Evolutionary conservation across 2,113 vertebrate genomes (phyloP).

Genomic region (Climacteris rufus): DNA sequence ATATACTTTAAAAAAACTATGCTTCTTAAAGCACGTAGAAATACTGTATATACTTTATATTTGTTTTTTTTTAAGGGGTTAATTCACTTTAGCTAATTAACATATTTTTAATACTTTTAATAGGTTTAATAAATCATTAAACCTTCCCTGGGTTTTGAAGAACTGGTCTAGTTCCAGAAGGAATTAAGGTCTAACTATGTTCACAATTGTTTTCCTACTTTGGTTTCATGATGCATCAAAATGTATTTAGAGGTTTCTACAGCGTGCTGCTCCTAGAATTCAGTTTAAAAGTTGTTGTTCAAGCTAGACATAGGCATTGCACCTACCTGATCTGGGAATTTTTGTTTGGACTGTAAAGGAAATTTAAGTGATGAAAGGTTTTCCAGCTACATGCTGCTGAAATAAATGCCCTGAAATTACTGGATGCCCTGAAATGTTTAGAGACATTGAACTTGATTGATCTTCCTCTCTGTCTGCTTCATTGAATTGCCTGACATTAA

Average conservation of each 20-base stretch:
- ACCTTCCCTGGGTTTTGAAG: not conserved
- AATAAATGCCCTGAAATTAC: not conserved
- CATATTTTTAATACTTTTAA: not conserved
- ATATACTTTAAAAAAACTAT: not conserved
- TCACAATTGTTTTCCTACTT: not conserved
- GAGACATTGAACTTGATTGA: not conserved
- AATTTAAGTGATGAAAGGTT: not conserved
- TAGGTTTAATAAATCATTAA: not conserved
- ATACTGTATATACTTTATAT: not conserved
- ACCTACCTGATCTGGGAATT: not conserved
- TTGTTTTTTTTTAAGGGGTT: not conserved
- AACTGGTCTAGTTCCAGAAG: not conserved
- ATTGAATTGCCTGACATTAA: not conserved
- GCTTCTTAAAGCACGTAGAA: not conserved
- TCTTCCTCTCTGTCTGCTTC: not conserved
- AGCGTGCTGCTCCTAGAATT: not conserved
- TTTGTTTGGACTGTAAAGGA: not conserved
- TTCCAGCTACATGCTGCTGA: not conserved
- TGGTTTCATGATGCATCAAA: not conserved
- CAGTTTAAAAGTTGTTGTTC: not conserved
- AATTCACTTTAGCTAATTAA: not conserved
- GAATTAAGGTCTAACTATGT: not conserved
- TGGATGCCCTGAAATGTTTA: not conserved
- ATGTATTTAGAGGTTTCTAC: not conserved
- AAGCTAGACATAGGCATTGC: not conserved